These are phyloP conservation scores for Neoascia interrupta DNA, from an alignment of 2,888 invertebrate species.

Conservation along the genomic window DNA sequence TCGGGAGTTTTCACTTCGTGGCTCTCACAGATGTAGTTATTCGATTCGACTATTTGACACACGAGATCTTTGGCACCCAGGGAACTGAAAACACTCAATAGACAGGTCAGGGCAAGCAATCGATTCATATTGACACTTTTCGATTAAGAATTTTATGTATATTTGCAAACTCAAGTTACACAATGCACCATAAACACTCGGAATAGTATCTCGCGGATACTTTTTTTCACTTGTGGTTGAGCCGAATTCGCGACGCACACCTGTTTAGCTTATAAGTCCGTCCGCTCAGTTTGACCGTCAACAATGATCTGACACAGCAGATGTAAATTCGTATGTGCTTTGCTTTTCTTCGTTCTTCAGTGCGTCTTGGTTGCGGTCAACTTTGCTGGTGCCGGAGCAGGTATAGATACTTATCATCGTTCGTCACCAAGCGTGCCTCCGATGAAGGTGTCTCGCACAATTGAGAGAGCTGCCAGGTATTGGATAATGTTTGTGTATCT, in stretches of 20 bases:
- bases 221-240: neutral
- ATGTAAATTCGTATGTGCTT: conserved; percentile 61
- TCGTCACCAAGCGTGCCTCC: neutral
- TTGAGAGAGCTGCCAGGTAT: conserved; percentile 37
- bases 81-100: conserved; percentile 38
- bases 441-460: conserved; percentile 45
- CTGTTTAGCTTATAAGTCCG: conserved; percentile 29
- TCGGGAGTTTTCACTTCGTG: conserved; percentile 75
- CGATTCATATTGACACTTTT: conserved; percentile 32
- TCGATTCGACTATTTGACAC: conserved; percentile 73
- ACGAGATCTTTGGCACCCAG: conserved; percentile 71
- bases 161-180: conserved; percentile 34
- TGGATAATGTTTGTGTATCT: conserved; percentile 16
- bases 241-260: conserved; percentile 3
- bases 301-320: conserved; percentile 63
- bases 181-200: conserved; percentile 7
- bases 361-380: conserved; percentile 45
- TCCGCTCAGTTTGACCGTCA: conserved; percentile 59
- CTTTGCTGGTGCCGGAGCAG: neutral
- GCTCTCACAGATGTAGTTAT: conserved; percentile 73
- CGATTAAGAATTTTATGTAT: too few relatives aligned
- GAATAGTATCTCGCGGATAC: conserved; percentile 33
- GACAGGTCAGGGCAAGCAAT: conserved; percentile 18
- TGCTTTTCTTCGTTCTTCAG: conserved; percentile 15
- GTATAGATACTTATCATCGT: neutral